phyloP scores from a whole-genome alignment of 2,113 vertebrate species.

The Carassius gibelio region DNA sequence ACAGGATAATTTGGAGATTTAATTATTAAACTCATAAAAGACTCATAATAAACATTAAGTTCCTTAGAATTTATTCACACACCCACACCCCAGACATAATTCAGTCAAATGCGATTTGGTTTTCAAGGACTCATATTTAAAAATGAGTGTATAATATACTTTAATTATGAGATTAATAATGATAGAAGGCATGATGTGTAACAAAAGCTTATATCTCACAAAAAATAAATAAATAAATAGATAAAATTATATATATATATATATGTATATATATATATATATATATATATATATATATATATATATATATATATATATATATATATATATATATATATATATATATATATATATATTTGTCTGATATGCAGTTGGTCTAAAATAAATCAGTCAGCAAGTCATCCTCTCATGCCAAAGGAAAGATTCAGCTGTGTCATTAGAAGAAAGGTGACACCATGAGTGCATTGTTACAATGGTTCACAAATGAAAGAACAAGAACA shows the following conservation, averaged over 20 bases:
- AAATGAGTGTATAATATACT: slow-evolving; percentile 41
- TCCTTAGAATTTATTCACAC: slow-evolving; percentile 40
- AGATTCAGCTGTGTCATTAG: slow-evolving; percentile 29
- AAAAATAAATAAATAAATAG: neutral
- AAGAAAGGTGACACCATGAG: slow-evolving; percentile 23
- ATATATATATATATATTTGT: neutral
- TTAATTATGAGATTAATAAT: slow-evolving; percentile 53
- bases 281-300: too few relatives aligned
- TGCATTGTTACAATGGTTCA: slow-evolving; percentile 38
- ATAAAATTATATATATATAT: too few relatives aligned
- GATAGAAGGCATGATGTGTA: slow-evolving; percentile 42
- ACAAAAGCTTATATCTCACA: slow-evolving; percentile 34
- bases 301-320: too few relatives aligned
- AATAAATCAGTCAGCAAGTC: slow-evolving; percentile 2
- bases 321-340: too few relatives aligned
- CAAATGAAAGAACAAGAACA: slow-evolving; percentile 16
- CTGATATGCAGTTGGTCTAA: neutral
- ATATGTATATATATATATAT: too few relatives aligned
- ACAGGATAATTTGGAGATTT: slow-evolving; percentile 26
- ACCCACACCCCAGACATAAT: slow-evolving; percentile 38
- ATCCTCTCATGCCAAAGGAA: slow-evolving; percentile 29
- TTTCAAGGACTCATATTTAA: slow-evolving; percentile 39
- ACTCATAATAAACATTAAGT: slow-evolving; percentile 50
- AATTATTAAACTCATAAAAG: slow-evolving; percentile 42
- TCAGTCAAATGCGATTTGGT: slow-evolving; percentile 44